Evolutionary conservation across 1,140 invertebrate genomes (phyloP), one percentile per base, ranked within the genome.

Genomic region (Ditylenchus dipsaci): DNA sequence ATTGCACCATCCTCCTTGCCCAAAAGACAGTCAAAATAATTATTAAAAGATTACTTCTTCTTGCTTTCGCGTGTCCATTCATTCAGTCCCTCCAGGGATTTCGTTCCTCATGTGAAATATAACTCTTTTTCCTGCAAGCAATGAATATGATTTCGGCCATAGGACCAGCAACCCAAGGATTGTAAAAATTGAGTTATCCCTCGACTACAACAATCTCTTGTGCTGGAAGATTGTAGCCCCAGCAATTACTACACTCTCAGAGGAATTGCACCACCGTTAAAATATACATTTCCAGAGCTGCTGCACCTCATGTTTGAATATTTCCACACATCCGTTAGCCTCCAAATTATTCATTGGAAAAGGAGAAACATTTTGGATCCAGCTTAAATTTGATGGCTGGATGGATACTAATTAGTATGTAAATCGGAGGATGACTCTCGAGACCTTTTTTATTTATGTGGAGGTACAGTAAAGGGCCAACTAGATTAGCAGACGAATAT

Each of bases 11-110:
- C 3, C 33, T 38, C 33, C 3, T 11, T 53, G 15, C n/a, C n/a
- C 23, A 53, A 53, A 53, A 26, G n/a, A 3, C 49, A 53, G 49
- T 53, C 3, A 17, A 53, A 53, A 53, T 53, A 53, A 53, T 53
- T 53, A 53, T 53, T 53, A 53, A 53, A 53, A 53, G 49, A 53
- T 53, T 53, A 53, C 49, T 53, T 26, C 33, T 38, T 38, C 33
- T n/a, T n/a, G n/a, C 33, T 38, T 8, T 53, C 15, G 49, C n/a
- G n/a, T 53, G 49, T 53, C 49, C 49, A 38, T 38, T 15, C 49
- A 38, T 38, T 38, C 33, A 38, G 33, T 38, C 33, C 33, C 33
- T 38, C 33, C 33, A 38, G 33, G 33, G 33, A 38, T 38, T 38
- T 38, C 3, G 33, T 11, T 11, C 33, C 33, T 11, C 3, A 19